Percentiles rank a stretch among this genome's conserved stretches.
Evolutionary conservation across 2,113 vertebrate genomes (phyloP).

Genomic region (Campylomormyrus numenius): DNA sequence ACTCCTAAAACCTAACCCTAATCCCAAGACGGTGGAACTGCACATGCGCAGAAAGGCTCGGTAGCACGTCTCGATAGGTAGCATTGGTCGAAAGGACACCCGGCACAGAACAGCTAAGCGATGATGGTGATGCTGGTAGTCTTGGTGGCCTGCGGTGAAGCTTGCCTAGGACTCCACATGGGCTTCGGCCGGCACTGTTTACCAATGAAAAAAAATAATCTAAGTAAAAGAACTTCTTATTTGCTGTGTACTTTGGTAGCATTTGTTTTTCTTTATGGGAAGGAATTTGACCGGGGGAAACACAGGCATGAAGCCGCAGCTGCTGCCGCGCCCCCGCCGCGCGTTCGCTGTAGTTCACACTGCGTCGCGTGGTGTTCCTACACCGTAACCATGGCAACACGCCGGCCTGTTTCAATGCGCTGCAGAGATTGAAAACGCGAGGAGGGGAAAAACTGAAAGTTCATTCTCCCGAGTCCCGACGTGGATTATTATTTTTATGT

Average conservation of each 20-base stretch:
- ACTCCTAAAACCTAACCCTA: no score
- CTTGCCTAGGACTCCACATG: neutral
- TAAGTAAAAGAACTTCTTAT: neutral
- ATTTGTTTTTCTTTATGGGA: neutral
- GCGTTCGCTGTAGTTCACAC: neutral
- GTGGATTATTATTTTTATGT: neutral
- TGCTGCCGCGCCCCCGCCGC: neutral
- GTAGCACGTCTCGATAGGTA: no score
- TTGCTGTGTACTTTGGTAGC: neutral
- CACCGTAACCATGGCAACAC: slow-evolving; percentile 21
- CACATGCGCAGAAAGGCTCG: no score
- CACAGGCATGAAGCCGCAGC: neutral
- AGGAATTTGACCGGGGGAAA: neutral
- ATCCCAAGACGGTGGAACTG: no score
- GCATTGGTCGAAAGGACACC: no score
- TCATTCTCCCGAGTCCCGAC: neutral
- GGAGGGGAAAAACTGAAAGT: neutral
- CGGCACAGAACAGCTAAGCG: no score
- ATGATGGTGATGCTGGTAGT: no score
- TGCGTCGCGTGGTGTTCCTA: slow-evolving; percentile 16
- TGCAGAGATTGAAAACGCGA: neutral
- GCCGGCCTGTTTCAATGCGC: neutral
- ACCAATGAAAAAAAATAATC: neutral
- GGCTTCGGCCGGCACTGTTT: neutral
- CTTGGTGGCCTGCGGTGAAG: neutral